Base-by-base conservation (phyloP, 1,140 invertebrate genomes). In the Platyura marginata region DNA sequence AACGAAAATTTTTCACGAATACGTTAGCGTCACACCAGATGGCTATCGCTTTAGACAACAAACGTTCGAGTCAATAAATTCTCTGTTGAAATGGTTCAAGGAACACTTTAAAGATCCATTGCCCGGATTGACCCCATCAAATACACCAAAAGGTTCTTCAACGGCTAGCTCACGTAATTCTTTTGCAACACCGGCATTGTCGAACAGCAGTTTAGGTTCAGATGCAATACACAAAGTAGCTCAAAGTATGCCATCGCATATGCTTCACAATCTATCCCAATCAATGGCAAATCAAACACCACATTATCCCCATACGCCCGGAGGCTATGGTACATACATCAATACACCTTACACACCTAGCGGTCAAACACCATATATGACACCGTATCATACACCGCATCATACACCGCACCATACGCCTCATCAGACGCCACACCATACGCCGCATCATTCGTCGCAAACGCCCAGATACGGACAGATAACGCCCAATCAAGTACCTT, bases 41-140 rank as follows among this genome's bases (percentile, higher is more conserved):
- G 96, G 95, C 13, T 90, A 93, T 54, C 73, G 81, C 39, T 98
- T 93, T 59, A 68, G 95, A 22, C 73, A 80, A 41, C 81, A 91
- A 56, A 77, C 81, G 51, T 97, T 98, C 61, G 77, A 82, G 43
- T 79, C 81, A 1, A 65, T 98, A 0, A 79, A 75, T 42, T 74
- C 78, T 2, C 56, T 98, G 8, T 74, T 99, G 48, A 75, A 83
- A 41, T 99, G 93, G 92, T 99, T 98, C 61, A 98, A 98, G 57
- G 87, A 93, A 61, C 91, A 98, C 57, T 98, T 93, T 67, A 67
- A 87, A 40, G 90, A 96, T 54, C 82, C 89, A 0, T 73, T 88
- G 39, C 86, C 87, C 10, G 73, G 74, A 38, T 63, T 63, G 32
- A 88, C 85, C 13, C 85, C 85, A 0, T 71, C 34, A n/a, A 6